A percentile compares a stretch with the other conserved stretches of the same genome.
Evolutionary conservation across 2,113 vertebrate genomes (phyloP).

Genomic region (Pipa parva): DNA sequence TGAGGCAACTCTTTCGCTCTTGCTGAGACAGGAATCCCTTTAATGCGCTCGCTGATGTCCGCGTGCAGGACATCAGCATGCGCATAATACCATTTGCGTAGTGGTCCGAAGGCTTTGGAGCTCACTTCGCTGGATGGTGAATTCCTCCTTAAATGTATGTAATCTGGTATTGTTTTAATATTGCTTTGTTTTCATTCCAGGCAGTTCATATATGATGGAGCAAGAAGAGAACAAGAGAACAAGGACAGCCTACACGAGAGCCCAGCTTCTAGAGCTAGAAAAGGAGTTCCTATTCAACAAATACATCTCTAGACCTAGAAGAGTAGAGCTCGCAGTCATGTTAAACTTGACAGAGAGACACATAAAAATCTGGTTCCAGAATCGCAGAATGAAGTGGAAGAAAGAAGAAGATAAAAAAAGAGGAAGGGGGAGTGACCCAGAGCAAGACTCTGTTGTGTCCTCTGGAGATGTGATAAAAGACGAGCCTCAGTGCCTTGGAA

Average conservation of each 20-base stretch:
- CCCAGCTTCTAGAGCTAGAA: constrained; percentile 92
- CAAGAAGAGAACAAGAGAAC: constrained; percentile 92
- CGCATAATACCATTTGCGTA: no score
- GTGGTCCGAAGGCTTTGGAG: no score
- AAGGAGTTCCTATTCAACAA: constrained; percentile 97
- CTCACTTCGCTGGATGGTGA: no score
- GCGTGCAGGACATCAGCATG: no score
- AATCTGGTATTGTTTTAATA: no score
- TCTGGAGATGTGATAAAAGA: constrained; percentile 75
- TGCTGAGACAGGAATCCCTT: no score
- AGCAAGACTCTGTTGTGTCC: constrained; percentile 88
- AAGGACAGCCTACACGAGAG: constrained; percentile 88
- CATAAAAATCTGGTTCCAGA: constrained; percentile 97
- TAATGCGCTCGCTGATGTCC: no score
- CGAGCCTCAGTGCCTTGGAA: constrained; percentile 48
- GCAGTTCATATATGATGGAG: constrained; percentile 75
- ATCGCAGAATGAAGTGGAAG: constrained; percentile 95
- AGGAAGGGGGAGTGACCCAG: constrained; percentile 65
- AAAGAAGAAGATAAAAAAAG: constrained; percentile 93
- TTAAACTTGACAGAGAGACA: constrained; percentile 93
- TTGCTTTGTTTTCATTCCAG: constrained; percentile 45
- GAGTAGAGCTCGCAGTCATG: constrained; percentile 91
- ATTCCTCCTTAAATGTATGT: no score
- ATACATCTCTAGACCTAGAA: constrained; percentile 90
- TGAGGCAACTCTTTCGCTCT: no score